Evolutionary conservation across 1,140 invertebrate genomes (phyloP).

Genomic region (Lasioglossum baleicum): DNA sequence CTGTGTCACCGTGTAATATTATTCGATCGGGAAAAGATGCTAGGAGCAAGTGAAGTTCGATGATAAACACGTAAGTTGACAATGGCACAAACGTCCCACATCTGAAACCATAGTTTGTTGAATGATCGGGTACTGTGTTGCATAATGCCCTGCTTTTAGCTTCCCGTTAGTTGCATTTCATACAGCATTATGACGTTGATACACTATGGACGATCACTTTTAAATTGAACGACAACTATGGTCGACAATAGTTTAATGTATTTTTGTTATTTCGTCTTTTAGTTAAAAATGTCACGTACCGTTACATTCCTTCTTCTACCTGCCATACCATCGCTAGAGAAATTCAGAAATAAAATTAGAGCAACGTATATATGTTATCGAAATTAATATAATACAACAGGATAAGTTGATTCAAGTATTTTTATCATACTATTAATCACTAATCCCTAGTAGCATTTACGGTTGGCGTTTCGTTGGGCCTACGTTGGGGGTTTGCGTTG

Average conservation of each 20-base stretch:
- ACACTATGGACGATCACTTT: not conserved
- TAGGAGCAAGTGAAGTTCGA: conserved; percentile 1
- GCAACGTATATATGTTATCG: not conserved
- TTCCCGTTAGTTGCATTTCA: not conserved
- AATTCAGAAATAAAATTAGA: not conserved
- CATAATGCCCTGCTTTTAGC: conserved; percentile 23
- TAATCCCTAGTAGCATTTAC: too few relatives aligned
- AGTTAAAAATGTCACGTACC: not conserved
- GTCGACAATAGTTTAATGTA: not conserved
- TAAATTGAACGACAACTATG: not conserved
- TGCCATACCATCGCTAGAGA: not conserved
- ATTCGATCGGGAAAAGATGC: conserved; percentile 9
- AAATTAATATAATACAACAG: not conserved
- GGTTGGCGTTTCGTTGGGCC: too few relatives aligned
- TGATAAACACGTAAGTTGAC: conserved; percentile 41
- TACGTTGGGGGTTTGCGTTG: too few relatives aligned
- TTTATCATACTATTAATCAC: not conserved
- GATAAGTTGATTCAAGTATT: not conserved
- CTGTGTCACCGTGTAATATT: not conserved
- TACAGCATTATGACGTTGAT: not conserved
- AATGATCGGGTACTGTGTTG: conserved; percentile 3
- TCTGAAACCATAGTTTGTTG: conserved; percentile 1
- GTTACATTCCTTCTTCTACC: not conserved
- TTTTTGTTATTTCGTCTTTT: not conserved
- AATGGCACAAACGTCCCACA: not conserved